Percentiles rank a stretch among this genome's conserved stretches.
Conservation (phyloP, 2,888 invertebrate species). For the Synergus japonicus region DNA sequence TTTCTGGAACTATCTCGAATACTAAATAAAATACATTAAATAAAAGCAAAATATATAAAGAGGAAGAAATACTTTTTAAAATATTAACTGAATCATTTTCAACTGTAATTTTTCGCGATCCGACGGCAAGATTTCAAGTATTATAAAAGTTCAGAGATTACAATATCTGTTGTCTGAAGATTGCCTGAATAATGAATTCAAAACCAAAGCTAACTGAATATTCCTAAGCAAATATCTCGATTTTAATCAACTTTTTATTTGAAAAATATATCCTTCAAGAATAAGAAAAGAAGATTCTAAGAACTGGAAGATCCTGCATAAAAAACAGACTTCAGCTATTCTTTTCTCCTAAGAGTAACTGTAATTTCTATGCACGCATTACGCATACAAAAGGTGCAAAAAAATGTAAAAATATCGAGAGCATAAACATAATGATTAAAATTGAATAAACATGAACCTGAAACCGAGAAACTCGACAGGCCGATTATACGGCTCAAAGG, state of each 20-base stretch:
- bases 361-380: neutral
- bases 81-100: no score
- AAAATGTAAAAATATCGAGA: conserved; percentile 24
- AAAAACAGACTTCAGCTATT: neutral
- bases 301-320: neutral
- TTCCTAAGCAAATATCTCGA: no score
- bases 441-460: conserved; percentile 40
- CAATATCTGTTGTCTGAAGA: neutral
- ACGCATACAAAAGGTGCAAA: conserved; percentile 37
- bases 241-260: neutral
- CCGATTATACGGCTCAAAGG: conserved; percentile 11
- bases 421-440: conserved; percentile 34
- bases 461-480: conserved; percentile 17
- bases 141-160: neutral
- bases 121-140: neutral
- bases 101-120: neutral
- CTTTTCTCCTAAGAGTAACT: neutral
- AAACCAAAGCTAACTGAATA: no score
- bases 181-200: no score
- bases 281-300: neutral
- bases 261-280: neutral
- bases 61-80: neutral
- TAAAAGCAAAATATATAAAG: neutral
- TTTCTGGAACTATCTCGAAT: no score
- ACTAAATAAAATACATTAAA: no score